Evolutionary conservation across 2,113 vertebrate species (phyloP).

Genomic region (Silurus glanis): DNA sequence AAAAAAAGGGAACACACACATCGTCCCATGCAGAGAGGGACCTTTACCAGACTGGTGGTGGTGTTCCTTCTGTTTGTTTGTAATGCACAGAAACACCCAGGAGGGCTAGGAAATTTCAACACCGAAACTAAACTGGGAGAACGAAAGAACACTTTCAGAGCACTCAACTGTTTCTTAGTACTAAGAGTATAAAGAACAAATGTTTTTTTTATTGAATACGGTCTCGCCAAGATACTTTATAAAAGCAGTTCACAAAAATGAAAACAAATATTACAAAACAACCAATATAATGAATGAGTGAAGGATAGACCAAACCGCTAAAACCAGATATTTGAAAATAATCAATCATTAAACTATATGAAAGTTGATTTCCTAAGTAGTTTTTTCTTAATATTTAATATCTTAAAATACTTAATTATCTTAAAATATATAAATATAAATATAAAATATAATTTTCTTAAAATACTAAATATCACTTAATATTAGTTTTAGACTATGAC

Average conservation of each 20-base stretch:
- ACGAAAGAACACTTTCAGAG: not conserved
- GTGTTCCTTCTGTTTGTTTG: slow-evolving; percentile 36
- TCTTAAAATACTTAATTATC: too few relatives aligned
- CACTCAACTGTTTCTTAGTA: not conserved
- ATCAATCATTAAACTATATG: too few relatives aligned
- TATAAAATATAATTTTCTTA: too few relatives aligned
- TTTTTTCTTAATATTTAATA: too few relatives aligned
- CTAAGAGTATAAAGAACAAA: not conserved
- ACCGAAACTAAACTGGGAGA: slow-evolving; percentile 6
- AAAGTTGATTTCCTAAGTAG: too few relatives aligned
- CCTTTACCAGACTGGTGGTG: slow-evolving; percentile 31
- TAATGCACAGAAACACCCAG: slow-evolving; percentile 21
- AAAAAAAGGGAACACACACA: slow-evolving; percentile 28
- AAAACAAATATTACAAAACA: not conserved
- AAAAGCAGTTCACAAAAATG: not conserved
- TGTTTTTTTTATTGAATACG: not conserved
- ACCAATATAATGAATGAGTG: not conserved
- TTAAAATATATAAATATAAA: too few relatives aligned
- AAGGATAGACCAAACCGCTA: too few relatives aligned
- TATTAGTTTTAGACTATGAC: too few relatives aligned
- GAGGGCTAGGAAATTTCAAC: not conserved
- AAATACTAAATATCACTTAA: too few relatives aligned
- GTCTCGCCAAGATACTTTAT: not conserved
- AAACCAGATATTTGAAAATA: too few relatives aligned
- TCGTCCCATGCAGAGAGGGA: slow-evolving; percentile 38